phyloP scores from a whole-genome alignment of 2,797 vertebrate species.

The Helicolenus hilgendorfi region DNA sequence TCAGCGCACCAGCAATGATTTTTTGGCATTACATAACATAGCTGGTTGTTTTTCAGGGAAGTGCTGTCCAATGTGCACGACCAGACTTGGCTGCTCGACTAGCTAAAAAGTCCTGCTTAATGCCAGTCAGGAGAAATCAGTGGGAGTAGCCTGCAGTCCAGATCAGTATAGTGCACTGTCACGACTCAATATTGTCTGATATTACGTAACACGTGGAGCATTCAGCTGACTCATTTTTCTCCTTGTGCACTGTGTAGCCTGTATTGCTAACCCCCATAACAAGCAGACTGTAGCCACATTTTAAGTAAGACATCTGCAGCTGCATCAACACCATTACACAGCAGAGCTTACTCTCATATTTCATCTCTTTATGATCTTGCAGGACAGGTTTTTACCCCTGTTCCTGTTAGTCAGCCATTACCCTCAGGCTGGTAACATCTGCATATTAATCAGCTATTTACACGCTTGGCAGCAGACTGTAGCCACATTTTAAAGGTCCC shows the following conservation, averaged over 20 bases:
- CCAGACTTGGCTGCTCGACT: conserved; percentile 7
- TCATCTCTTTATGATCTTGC: neutral
- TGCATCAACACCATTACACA: neutral
- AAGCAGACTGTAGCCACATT: neutral
- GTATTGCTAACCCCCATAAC: neutral
- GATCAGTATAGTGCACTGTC: conserved; percentile 55
- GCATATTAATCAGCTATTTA: neutral
- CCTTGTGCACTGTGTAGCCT: neutral
- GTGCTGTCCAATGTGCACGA: conserved; percentile 66
- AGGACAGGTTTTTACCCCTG: neutral
- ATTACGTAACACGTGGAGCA: conserved; percentile 48
- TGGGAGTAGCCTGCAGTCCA: neutral
- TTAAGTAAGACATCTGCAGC: conserved; percentile 6
- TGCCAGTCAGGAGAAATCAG: neutral
- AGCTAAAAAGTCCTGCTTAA: neutral
- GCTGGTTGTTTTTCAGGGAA: conserved; percentile 71
- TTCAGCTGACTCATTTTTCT: conserved; percentile 55
- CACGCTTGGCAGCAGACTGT: neutral
- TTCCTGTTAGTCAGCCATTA: too few species aligned
- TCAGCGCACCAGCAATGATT: conserved; percentile 53
- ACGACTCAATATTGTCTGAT: conserved; percentile 41
- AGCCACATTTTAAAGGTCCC: too few species aligned
- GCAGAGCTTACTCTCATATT: too few species aligned
- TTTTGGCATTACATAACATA: conserved; percentile 76
- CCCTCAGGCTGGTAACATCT: neutral